Evolutionary conservation across 2,888 invertebrate species (phyloP), one percentile per base, ranked within the genome.

Genomic region (Acleris holmiana): DNA sequence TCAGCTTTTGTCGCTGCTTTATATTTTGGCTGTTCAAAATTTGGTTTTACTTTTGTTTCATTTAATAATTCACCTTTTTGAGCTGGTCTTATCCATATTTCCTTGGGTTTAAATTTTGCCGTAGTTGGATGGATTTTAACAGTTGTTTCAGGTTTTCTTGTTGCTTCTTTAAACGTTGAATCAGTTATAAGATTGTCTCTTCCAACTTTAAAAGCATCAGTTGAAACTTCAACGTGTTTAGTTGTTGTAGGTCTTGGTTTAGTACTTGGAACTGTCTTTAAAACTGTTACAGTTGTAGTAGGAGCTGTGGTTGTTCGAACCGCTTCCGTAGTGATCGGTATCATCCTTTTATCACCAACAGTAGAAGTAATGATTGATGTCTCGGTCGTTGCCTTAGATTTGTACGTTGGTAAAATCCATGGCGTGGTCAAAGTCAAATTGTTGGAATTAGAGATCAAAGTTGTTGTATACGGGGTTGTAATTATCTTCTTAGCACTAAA

Each of bases 61-160:
- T 78, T 67, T 51, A 74, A 70, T 62, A 77, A 78, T 85, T 92
- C 91, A 89, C 92, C 91, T 90, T 92, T 92, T 80, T 90, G 89
- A 0, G 91, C 86, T 49, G 92, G 92, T 71, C 79, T 81, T 73
- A 92, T 92, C 92, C 92, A 92, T 76, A 92, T 92, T 74, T 92
- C 92, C 75, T 92, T 92, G n/a, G 88, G 87, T 69, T 89, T 89
- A 25, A 85, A 84, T 75, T 91, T 92, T 0, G 76, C 67, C 21
- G 89, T 89, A n/a, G 86, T 84, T 17, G 82, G 76, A 50, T 71
- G 71, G n/a, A 72, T 72, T 80, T 77, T 86, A 8, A 76, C 68
- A 17, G 84, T 84, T 29, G 81, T 76, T 67, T 89, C 86, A 46
- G 77, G 72, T 69, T 82, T 86, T 67, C 71, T 85, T 10, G 83